Conservation (phyloP, 2,888 invertebrate species). For the Ophioninae sp. region DNA sequence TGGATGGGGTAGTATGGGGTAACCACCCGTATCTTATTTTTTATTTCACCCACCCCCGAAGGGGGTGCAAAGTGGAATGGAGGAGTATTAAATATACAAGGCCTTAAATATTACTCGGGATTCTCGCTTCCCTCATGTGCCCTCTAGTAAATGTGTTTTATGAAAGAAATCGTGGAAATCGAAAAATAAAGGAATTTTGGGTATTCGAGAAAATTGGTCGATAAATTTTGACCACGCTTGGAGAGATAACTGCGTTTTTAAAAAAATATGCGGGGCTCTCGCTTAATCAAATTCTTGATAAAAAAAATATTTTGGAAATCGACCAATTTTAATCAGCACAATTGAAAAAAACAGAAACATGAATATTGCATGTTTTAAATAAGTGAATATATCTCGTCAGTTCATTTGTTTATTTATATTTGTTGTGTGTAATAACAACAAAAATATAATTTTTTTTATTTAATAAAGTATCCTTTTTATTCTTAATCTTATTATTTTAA, state of each 20-base stretch:
- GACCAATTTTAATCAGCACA: background rate
- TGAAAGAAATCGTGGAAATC: background rate
- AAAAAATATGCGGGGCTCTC: background rate
- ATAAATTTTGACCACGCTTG: background rate
- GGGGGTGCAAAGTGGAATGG: constrained; percentile 13
- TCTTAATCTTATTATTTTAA: too few relatives aligned
- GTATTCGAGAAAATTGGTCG: constrained; percentile 1
- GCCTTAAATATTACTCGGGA: constrained; percentile 6
- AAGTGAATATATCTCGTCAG: too few relatives aligned
- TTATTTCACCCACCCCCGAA: background rate
- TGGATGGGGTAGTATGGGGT: background rate
- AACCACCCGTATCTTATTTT: background rate
- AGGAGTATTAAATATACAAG: background rate
- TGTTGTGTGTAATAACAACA: too few relatives aligned
- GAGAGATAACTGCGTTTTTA: background rate
- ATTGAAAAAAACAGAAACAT: too few relatives aligned
- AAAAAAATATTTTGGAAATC: background rate
- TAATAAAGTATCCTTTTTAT: too few relatives aligned
- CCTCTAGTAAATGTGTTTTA: background rate
- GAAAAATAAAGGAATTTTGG: constrained; percentile 13
- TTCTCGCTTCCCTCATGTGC: background rate
- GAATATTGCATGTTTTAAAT: too few relatives aligned
- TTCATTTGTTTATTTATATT: too few relatives aligned
- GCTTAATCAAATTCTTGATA: background rate
- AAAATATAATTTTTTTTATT: too few relatives aligned